A percentile compares a stretch with the other conserved stretches of the same genome.
These are phyloP conservation scores for Dasyprocta punctata DNA, from an alignment of 2,113 vertebrate species.

Conservation along the genomic window DNA sequence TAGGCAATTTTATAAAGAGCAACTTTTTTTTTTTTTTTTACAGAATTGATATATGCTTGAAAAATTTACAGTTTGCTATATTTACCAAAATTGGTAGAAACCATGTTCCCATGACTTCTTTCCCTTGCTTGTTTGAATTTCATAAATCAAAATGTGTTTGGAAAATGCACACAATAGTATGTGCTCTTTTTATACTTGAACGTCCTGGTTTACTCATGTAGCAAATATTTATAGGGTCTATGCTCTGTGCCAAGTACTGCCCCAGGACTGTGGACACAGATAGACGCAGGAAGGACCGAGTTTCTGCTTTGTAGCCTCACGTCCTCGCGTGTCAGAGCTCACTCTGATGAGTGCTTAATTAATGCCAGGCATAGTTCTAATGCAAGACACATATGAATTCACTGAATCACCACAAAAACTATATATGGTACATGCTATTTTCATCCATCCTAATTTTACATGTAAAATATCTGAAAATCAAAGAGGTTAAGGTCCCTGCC, in stretches of 20 bases:
- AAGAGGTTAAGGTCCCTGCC: background rate
- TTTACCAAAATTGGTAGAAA: background rate
- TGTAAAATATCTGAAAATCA: background rate
- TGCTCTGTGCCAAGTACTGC: background rate
- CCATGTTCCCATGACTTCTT: background rate
- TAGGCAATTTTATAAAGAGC: constrained; percentile 77
- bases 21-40: constrained; percentile 80
- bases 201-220: background rate
- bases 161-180: background rate
- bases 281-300: background rate
- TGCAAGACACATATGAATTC: background rate
- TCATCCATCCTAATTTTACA: background rate
- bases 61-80: constrained; percentile 54
- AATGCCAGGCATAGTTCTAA: background rate
- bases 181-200: background rate
- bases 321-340: background rate
- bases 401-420: background rate
- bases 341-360: background rate
- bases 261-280: background rate
- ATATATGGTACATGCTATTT: background rate
- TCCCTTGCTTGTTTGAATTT: background rate
- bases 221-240: background rate
- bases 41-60: constrained; percentile 73
- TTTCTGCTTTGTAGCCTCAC: background rate
- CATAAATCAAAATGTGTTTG: background rate